These are phyloP conservation scores for Lophura nycthemera DNA, from an alignment of 2,113 vertebrate genomes.

Conservation along the genomic window DNA sequence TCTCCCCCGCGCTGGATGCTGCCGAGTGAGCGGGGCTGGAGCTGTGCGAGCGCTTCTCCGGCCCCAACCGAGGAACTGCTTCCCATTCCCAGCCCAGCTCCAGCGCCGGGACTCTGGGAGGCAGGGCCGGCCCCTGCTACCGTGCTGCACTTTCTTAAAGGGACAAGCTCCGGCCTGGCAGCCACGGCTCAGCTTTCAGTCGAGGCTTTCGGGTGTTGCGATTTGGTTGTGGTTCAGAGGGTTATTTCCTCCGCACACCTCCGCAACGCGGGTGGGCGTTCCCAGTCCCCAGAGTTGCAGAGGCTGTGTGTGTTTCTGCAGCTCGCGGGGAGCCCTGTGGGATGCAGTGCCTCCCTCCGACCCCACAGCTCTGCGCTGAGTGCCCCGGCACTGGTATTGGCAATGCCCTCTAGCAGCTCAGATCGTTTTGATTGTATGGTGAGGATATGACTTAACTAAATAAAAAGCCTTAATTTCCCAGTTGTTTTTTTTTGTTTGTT, in stretches of 20 bases:
- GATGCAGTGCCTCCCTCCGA: fast-evolving
- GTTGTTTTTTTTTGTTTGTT: not conserved
- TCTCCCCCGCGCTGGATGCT: conserved; percentile 29
- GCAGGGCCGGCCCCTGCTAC: conserved; percentile 49
- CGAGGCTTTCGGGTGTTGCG: not conserved
- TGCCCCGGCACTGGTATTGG: fast-evolving
- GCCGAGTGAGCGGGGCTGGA: not conserved
- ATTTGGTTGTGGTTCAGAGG: fast-evolving
- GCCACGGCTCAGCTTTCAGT: fast-evolving
- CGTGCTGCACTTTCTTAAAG: conserved; percentile 74
- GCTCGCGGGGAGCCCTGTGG: not conserved
- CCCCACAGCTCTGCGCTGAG: fast-evolving
- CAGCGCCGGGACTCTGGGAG: conserved; percentile 27
- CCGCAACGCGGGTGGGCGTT: not conserved
- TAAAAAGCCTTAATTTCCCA: not conserved
- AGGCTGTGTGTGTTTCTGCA: fast-evolving
- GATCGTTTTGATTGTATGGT: not conserved
- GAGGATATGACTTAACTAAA: not conserved
- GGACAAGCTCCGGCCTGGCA: conserved; percentile 17
- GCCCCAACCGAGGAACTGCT: conserved; percentile 25
- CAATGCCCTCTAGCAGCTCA: not conserved
- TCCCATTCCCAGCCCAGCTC: conserved; percentile 38
- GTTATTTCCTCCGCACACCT: too few relatives aligned
- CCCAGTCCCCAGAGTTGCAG: not conserved
- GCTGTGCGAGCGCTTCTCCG: not conserved